Conservation (phyloP, 2,113 vertebrate species). For the Desmodus rotundus region DNA sequence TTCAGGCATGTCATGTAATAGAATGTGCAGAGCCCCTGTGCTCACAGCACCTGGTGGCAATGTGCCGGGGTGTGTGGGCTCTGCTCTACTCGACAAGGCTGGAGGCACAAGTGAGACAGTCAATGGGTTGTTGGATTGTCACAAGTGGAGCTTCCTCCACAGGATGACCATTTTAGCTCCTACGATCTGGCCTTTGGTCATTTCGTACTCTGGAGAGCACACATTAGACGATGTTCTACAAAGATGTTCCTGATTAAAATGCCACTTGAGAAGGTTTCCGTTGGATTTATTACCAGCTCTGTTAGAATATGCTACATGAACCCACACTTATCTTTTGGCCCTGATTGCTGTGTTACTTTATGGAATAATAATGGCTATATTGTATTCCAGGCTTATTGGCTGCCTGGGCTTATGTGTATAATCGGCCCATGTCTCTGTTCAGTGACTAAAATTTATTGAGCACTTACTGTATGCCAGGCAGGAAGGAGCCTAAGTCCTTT, state of each 20-base stretch:
- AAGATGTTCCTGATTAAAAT: slow-evolving; percentile 27
- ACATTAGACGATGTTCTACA: background rate
- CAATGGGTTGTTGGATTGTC: background rate
- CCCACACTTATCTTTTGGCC: background rate
- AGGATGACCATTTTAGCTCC: background rate
- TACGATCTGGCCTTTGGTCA: background rate
- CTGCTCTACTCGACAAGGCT: background rate
- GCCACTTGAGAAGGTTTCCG: background rate
- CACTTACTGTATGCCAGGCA: background rate
- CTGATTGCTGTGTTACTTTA: slow-evolving; percentile 22
- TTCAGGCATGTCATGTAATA: background rate
- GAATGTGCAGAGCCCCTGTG: background rate
- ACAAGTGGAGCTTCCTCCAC: background rate
- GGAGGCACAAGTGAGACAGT: background rate
- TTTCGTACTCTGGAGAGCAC: background rate
- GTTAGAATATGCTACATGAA: background rate
- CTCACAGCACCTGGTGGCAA: background rate
- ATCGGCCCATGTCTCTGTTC: background rate
- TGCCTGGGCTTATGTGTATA: background rate
- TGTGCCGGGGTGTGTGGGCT: background rate
- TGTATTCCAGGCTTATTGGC: background rate
- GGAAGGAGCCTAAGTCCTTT: background rate
- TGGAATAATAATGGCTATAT: slow-evolving; percentile 4
- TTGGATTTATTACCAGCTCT: background rate
- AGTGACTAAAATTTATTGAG: background rate